Evolutionary conservation across 2,888 invertebrate genomes (phyloP).

Genomic region (Dynastes tityus): DNA sequence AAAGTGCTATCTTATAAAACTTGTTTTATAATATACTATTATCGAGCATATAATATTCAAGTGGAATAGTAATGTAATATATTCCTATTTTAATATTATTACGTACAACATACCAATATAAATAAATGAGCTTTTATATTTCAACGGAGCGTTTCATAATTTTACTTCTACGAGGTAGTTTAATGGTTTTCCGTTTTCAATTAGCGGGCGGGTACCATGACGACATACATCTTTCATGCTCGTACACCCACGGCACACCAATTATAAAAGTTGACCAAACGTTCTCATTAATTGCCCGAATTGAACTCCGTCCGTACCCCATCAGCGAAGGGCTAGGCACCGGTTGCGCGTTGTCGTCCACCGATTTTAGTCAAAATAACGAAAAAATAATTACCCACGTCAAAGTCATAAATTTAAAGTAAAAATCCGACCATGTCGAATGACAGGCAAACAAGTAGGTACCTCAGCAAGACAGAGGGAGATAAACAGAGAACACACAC

Average conservation of each 20-base stretch:
- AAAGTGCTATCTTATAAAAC: too few species aligned
- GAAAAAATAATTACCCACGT: conserved; percentile 60
- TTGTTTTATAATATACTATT: not conserved
- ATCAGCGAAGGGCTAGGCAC: conserved; percentile 14
- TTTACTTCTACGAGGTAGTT: not conserved
- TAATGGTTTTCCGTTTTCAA: conserved; percentile 40
- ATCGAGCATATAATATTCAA: too few species aligned
- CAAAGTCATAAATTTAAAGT: conserved; percentile 56
- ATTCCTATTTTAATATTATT: too few species aligned
- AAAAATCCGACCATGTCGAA: conserved; percentile 52
- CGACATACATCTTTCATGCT: conserved; percentile 37
- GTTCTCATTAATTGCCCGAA: conserved; percentile 44
- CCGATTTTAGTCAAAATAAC: conserved; percentile 49
- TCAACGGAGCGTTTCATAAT: not conserved
- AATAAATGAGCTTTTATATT: not conserved
- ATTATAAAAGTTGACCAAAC: conserved; percentile 45
- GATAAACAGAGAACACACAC: conserved; percentile 53
- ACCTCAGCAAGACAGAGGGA: conserved; percentile 45
- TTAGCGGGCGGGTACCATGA: conserved; percentile 20
- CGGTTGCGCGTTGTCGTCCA: conserved; percentile 14
- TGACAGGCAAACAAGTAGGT: conserved; percentile 35
- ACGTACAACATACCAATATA: too few species aligned
- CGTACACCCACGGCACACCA: conserved; percentile 15
- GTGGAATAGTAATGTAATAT: too few species aligned
- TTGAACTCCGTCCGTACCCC: conserved; percentile 39